Percentiles rank a stretch among this genome's conserved stretches.
phyloP scores from a whole-genome alignment of 2,888 invertebrate genomes.

The Corythucha ciliata region DNA sequence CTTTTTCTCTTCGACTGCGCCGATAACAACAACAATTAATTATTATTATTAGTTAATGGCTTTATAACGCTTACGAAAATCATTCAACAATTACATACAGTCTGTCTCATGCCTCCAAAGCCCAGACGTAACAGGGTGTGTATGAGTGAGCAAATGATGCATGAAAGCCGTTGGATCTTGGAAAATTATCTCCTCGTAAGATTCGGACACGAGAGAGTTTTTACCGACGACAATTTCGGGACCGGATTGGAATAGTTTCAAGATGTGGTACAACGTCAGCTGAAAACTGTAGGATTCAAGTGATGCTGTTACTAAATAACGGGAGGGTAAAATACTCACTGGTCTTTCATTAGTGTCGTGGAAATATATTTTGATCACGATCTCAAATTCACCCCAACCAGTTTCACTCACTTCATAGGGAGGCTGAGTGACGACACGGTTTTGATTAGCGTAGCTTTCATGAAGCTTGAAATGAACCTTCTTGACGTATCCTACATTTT shows the following conservation, averaged over 20 bases:
- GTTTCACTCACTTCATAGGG: slow-evolving; percentile 97
- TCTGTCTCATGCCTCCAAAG: slow-evolving; percentile 78
- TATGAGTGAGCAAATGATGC: slow-evolving; percentile 74
- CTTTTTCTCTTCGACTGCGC: slow-evolving; percentile 79
- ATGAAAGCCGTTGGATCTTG: slow-evolving; percentile 83
- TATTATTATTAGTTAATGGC: background rate
- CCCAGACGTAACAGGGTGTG: slow-evolving; percentile 62
- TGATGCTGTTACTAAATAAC: background rate
- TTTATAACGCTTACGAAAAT: slow-evolving; percentile 19
- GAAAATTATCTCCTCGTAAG: slow-evolving; percentile 92
- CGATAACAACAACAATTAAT: background rate
- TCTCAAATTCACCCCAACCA: slow-evolving; percentile 99
- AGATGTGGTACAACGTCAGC: slow-evolving; percentile 88
- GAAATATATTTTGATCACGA: slow-evolving; percentile 94
- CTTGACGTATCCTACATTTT: slow-evolving; percentile 70
- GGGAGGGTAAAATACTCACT: slow-evolving; percentile 48
- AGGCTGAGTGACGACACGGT: slow-evolving; percentile 84
- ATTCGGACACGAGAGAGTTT: slow-evolving; percentile 69
- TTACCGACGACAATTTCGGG: slow-evolving; percentile 41
- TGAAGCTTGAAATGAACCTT: slow-evolving; percentile 96
- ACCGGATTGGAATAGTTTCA: slow-evolving; percentile 83
- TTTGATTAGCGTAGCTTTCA: slow-evolving; percentile 92
- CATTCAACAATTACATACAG: slow-evolving; percentile 53
- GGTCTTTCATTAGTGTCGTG: slow-evolving; percentile 92
- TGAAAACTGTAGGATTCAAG: slow-evolving; percentile 44